Evolutionary conservation across 2,113 vertebrate genomes (phyloP).

Genomic region (Crotophaga sulcirostris): DNA sequence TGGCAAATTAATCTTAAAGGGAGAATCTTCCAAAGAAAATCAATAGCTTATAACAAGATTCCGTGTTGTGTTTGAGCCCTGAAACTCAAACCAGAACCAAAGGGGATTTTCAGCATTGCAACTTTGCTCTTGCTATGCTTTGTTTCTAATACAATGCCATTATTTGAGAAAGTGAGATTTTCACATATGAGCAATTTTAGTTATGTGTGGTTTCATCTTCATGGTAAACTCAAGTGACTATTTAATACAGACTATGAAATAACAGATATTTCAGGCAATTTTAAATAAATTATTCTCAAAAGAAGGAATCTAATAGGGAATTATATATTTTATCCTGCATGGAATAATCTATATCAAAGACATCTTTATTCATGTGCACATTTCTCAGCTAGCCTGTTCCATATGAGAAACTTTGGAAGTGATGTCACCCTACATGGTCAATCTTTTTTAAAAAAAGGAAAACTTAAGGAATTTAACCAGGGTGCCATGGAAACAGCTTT

Average conservation of each 20-base stretch:
- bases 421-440: neutral
- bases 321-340: neutral
- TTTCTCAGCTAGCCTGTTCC: neutral
- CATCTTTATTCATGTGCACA: neutral
- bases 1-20: slow-evolving; percentile 57
- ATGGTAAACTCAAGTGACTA: neutral
- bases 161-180: neutral
- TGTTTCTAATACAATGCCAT: neutral
- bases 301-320: neutral
- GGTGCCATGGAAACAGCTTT: slow-evolving; percentile 21
- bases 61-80: neutral
- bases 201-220: neutral
- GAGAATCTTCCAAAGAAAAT: slow-evolving; percentile 41
- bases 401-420: neutral
- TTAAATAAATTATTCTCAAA: neutral
- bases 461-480: neutral
- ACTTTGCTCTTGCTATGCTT: neutral
- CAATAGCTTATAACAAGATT: slow-evolving; percentile 36
- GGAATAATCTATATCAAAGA: neutral
- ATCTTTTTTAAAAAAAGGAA: neutral
- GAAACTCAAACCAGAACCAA: neutral
- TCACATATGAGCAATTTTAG: neutral
- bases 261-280: neutral
- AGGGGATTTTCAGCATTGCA: neutral
- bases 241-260: neutral